These are phyloP conservation scores for Pelosia muscerda DNA, from an alignment of 2,888 invertebrate genomes.

Conservation along the genomic window DNA sequence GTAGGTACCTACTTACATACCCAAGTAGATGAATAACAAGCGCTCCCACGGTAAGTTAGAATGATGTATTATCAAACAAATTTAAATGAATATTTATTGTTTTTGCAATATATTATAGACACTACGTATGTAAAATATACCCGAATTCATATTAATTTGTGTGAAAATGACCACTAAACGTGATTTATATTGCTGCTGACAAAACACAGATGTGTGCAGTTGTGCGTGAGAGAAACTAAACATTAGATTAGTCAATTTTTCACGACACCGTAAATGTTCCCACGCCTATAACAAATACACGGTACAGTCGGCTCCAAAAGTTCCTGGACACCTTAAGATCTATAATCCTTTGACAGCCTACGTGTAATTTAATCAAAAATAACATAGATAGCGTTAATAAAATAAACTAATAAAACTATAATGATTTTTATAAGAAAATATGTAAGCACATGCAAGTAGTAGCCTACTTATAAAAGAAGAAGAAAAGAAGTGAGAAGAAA, in stretches of 20 bases:
- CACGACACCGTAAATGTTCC: conserved; percentile 2
- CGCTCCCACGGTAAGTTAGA: neutral
- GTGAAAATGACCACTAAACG: neutral
- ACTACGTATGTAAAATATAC: neutral
- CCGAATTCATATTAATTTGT: neutral
- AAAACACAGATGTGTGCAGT: neutral
- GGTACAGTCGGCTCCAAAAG: too few species aligned
- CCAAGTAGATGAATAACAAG: neutral
- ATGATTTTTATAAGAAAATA: too few species aligned
- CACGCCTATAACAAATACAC: neutral
- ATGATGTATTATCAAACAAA: conserved; percentile 1
- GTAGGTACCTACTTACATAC: too few species aligned
- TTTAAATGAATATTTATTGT: neutral
- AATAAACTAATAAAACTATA: too few species aligned
- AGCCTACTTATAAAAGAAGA: too few species aligned
- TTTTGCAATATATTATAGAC: neutral
- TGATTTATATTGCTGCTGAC: conserved; percentile 8
- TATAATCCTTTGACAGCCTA: too few species aligned
- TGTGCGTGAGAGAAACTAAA: conserved; percentile 2
- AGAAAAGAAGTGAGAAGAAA: too few species aligned
- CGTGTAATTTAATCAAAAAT: too few species aligned
- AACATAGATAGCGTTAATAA: too few species aligned
- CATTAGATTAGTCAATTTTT: neutral
- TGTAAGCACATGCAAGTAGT: too few species aligned
- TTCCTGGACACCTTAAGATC: too few species aligned